Evolutionary conservation across 2,113 vertebrate genomes (phyloP).

Genomic region (Psophia crepitans): DNA sequence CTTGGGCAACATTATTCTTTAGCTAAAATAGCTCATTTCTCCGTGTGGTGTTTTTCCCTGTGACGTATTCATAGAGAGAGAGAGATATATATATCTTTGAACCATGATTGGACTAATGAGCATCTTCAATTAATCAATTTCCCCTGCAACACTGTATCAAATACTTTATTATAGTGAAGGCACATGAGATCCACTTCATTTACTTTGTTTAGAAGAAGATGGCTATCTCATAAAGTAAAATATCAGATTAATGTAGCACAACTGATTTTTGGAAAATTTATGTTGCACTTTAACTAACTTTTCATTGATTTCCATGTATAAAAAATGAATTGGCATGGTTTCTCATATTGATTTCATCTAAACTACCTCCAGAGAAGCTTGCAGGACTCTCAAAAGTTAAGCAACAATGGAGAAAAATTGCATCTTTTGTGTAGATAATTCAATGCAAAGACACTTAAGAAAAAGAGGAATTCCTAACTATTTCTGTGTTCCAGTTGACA

Average conservation of each 20-base stretch:
- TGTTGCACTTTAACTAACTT: background rate
- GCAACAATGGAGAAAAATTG: background rate
- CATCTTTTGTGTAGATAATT: background rate
- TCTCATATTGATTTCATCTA: background rate
- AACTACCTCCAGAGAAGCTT: background rate
- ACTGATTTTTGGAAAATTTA: background rate
- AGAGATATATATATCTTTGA: too few relatives aligned
- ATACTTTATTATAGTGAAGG: background rate
- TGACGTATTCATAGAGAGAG: background rate
- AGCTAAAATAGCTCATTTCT: background rate
- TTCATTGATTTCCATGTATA: background rate
- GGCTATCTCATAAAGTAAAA: background rate
- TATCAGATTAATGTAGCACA: background rate
- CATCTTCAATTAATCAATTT: background rate
- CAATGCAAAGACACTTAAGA: background rate
- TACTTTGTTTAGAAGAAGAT: background rate
- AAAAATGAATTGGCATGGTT: background rate
- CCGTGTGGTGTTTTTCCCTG: background rate
- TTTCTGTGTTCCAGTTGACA: background rate
- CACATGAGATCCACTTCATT: background rate
- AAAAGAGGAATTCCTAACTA: background rate
- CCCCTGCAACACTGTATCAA: background rate
- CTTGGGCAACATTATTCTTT: background rate
- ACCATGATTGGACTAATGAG: background rate
- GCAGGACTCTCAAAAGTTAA: background rate